Evolutionary conservation across 2,797 vertebrate species (phyloP).

Genomic region (Schizopygopsis pylzovi): DNA sequence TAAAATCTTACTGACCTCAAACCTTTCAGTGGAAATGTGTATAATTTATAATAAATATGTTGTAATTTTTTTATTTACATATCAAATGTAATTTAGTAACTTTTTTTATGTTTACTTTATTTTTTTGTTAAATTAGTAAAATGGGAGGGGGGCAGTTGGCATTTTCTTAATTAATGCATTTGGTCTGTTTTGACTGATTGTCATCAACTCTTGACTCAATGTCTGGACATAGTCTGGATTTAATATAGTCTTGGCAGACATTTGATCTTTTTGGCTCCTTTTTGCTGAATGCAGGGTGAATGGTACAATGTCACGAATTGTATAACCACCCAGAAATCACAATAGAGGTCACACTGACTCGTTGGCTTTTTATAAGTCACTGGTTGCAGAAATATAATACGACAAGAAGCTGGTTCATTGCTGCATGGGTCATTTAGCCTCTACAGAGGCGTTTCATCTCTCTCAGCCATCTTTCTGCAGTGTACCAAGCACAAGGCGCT

Average conservation of each 20-base stretch:
- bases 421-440: background rate
- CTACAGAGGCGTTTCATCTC: constrained; percentile 18
- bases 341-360: constrained; percentile 15
- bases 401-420: background rate
- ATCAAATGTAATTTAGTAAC: background rate
- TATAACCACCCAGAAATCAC: constrained; percentile 6
- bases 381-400: background rate
- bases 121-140: background rate
- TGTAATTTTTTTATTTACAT: background rate
- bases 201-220: background rate
- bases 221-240: constrained; percentile 8
- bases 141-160: background rate
- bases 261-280: constrained; percentile 5
- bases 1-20: background rate
- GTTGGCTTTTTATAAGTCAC: constrained; percentile 11
- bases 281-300: background rate
- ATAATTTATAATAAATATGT: background rate
- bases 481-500: background rate
- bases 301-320: constrained; percentile 2
- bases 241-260: background rate
- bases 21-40: background rate
- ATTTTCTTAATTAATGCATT: background rate
- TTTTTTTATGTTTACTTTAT: background rate
- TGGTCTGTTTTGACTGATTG: background rate
- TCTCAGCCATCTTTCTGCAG: background rate